A percentile compares a stretch with the other conserved stretches of the same genome.
These are phyloP conservation scores for Gavia stellata DNA, from an alignment of 2,113 vertebrate genomes.

Conservation along the genomic window DNA sequence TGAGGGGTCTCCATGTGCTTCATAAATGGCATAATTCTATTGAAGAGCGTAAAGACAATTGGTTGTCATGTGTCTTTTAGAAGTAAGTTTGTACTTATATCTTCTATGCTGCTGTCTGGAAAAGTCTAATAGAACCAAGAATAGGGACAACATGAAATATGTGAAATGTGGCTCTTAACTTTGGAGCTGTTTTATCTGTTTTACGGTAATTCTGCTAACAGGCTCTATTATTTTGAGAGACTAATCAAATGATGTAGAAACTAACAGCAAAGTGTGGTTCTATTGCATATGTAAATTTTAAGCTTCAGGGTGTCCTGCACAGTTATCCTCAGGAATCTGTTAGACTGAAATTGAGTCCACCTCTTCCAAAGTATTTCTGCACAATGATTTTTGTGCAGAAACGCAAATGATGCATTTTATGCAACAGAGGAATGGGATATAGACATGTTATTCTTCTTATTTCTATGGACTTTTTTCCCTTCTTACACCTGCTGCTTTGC, in stretches of 20 bases:
- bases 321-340: not conserved
- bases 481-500: not conserved
- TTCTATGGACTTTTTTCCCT: not conserved
- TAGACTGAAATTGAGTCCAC: not conserved
- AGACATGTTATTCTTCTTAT: rapidly evolving
- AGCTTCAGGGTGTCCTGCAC: not conserved
- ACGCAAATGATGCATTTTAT: too few relatives aligned
- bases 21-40: not conserved
- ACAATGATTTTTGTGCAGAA: not conserved
- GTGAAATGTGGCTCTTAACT: not conserved
- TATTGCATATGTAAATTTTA: not conserved
- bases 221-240: not conserved
- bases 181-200: too few relatives aligned
- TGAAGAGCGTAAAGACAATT: not conserved
- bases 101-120: too few relatives aligned
- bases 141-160: not conserved
- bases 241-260: not conserved
- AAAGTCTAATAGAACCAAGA: not conserved
- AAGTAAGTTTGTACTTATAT: not conserved
- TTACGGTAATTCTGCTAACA: not conserved
- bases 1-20: not conserved
- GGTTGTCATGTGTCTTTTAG: not conserved
- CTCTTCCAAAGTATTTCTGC: not conserved
- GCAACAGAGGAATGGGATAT: not conserved
- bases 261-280: not conserved